phyloP scores from a whole-genome alignment of 2,113 vertebrate genomes.

The Eulemur rufifrons region DNA sequence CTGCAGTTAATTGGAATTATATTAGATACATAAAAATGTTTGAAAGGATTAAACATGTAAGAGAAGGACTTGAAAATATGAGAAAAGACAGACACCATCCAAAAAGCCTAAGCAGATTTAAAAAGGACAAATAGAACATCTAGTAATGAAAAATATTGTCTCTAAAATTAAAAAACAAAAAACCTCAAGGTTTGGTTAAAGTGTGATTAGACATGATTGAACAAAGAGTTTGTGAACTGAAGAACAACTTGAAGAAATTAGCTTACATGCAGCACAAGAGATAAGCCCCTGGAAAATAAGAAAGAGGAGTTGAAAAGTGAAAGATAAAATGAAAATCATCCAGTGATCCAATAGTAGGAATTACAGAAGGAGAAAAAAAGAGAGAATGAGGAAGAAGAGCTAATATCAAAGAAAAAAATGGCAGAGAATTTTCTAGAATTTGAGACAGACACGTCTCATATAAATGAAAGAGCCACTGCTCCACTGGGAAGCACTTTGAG shows the following conservation, averaged over 20 bases:
- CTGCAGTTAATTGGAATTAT: neutral
- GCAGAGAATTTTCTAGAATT: neutral
- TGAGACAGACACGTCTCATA: neutral
- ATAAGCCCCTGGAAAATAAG: neutral
- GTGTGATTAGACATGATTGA: neutral
- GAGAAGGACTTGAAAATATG: neutral
- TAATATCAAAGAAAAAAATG: neutral
- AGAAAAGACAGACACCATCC: neutral
- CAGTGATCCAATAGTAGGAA: neutral
- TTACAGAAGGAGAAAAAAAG: neutral
- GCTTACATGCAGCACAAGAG: neutral
- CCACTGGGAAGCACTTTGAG: constrained; percentile 6
- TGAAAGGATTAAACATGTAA: neutral
- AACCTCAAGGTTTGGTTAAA: neutral
- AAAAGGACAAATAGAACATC: neutral
- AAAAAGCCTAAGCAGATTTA: neutral
- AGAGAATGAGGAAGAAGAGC: neutral
- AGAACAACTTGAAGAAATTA: neutral
- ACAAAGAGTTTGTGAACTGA: neutral
- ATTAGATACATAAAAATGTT: neutral
- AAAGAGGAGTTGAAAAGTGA: neutral
- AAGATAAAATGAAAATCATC: neutral
- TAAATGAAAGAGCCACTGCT: neutral
- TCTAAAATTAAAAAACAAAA: constrained; percentile 4
- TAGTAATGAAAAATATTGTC: constrained; percentile 18